phyloP scores from a whole-genome alignment of 2,797 vertebrate genomes.

The Nannoperca obscura region DNA sequence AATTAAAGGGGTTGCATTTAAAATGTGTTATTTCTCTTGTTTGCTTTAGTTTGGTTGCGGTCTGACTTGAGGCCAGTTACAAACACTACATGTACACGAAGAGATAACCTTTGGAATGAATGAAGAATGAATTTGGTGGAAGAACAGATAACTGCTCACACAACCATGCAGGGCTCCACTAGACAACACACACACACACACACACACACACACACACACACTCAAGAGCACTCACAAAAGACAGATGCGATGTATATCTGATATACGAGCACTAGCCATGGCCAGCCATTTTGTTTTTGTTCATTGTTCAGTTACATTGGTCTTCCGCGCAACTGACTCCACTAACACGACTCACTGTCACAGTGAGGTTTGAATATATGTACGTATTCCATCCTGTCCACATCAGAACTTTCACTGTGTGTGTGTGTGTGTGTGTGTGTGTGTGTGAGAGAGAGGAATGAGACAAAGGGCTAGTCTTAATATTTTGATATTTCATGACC shows the following conservation, averaged over 20 bases:
- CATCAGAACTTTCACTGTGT: background rate
- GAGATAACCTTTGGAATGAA: constrained; percentile 53
- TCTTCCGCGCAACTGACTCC: background rate
- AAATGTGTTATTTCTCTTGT: constrained; percentile 40
- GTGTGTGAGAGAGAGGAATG: background rate
- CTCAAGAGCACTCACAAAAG: background rate
- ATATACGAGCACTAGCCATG: constrained; percentile 5
- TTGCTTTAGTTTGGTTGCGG: constrained; percentile 15
- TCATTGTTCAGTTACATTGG: constrained; percentile 18
- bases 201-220: background rate
- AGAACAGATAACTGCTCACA: constrained; percentile 34
- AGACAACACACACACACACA: constrained; percentile 7
- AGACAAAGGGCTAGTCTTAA: constrained; percentile 18
- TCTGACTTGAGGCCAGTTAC: constrained; percentile 38
- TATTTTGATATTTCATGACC: constrained; percentile 26
- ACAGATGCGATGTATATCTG: background rate
- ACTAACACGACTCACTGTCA: background rate
- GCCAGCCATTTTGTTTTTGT: constrained; percentile 61
- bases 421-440: background rate
- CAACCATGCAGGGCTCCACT: background rate
- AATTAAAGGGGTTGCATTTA: constrained; percentile 10
- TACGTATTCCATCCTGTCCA: background rate
- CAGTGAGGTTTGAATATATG: background rate
- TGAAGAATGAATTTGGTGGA: constrained; percentile 30
- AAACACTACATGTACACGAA: constrained; percentile 40